Conservation (phyloP, 2,113 vertebrate genomes). For the Tupaia tana region DNA sequence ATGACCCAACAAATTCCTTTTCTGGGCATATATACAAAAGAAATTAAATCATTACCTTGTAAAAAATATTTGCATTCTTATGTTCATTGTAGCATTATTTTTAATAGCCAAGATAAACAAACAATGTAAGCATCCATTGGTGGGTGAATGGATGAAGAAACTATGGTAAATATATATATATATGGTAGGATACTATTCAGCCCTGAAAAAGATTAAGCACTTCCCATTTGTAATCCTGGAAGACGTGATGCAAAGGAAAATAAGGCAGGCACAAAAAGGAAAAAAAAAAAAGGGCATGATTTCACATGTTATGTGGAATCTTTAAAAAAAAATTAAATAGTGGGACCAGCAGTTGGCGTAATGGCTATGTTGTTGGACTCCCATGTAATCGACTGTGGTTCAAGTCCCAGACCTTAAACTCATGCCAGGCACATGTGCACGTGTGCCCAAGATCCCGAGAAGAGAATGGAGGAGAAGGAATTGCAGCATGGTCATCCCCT, state of each 20-base stretch:
- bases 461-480: too few relatives aligned
- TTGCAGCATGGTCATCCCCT: too few relatives aligned
- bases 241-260: neutral
- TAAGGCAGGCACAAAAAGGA: neutral
- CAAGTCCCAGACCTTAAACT: too few relatives aligned
- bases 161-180: neutral
- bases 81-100: too few relatives aligned
- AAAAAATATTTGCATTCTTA: neutral
- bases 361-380: too few relatives aligned
- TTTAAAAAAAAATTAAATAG: neutral
- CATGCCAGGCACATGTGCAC: too few relatives aligned
- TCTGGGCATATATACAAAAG: neutral
- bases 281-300: neutral
- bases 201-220: neutral
- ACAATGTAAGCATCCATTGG: too few relatives aligned
- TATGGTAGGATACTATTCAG: neutral
- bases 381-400: too few relatives aligned
- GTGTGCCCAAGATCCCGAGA: too few relatives aligned
- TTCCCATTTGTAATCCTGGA: neutral
- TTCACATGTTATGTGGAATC: neutral
- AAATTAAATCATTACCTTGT: neutral
- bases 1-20: neutral
- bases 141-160: neutral
- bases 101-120: too few relatives aligned
- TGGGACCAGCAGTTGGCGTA: too few relatives aligned